Conservation (phyloP, 2,888 invertebrate genomes). For the Colostygia pectinataria region DNA sequence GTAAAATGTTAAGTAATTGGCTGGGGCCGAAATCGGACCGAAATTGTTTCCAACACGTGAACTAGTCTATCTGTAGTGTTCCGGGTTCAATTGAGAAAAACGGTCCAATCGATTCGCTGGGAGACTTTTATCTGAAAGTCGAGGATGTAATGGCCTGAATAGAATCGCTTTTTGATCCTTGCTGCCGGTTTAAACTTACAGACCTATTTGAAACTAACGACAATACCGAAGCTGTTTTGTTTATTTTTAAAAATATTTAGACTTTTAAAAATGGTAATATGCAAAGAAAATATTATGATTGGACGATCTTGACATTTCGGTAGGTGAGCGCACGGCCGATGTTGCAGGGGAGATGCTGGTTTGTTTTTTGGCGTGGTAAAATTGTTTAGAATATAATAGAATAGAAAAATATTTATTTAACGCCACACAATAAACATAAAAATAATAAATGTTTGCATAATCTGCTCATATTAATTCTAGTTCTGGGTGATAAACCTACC, state of each 20-base stretch:
- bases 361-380: no score
- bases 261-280: background rate
- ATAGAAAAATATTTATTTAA: no score
- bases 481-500: no score
- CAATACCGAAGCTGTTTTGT: conserved; percentile 21
- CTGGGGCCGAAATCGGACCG: conserved; percentile 7
- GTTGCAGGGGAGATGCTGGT: no score
- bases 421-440: no score
- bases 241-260: conserved; percentile 19
- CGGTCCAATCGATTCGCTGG: conserved; percentile 22
- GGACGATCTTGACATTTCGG: no score
- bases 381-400: no score
- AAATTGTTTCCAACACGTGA: conserved; percentile 8
- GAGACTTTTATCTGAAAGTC: conserved; percentile 29
- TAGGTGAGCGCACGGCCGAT: no score
- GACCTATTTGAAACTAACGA: conserved; percentile 31
- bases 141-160: conserved; percentile 31
- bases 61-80: conserved; percentile 20
- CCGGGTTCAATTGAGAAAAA: conserved; percentile 23
- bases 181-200: conserved; percentile 28
- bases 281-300: no score
- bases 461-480: no score
- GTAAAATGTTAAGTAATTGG: conserved; percentile 5
- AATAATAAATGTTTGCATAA: no score
- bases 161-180: conserved; percentile 35